A percentile compares a stretch with the other conserved stretches of the same genome.
Evolutionary conservation across 2,113 vertebrate species (phyloP).

Genomic region (Thunnus maccoyii): DNA sequence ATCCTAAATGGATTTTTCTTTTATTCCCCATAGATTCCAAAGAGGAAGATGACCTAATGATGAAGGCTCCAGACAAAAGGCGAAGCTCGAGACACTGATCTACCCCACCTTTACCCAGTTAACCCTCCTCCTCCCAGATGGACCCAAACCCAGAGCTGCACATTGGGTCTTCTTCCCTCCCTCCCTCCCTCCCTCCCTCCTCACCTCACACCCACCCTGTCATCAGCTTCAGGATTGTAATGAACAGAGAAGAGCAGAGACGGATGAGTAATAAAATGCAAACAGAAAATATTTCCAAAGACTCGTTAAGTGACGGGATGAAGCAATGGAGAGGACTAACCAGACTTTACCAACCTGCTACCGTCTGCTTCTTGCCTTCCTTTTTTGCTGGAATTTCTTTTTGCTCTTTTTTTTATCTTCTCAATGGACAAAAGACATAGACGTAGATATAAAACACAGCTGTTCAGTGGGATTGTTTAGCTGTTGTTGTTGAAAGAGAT

Average conservation of each 20-base stretch:
- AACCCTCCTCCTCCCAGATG: neutral
- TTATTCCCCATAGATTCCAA: constrained; percentile 61
- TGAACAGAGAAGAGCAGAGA: constrained; percentile 35
- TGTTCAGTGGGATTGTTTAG: neutral
- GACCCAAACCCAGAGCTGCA: constrained; percentile 66
- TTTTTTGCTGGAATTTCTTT: constrained; percentile 33
- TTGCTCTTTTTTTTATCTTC: neutral
- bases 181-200: neutral
- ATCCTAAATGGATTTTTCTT: neutral
- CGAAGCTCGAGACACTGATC: constrained; percentile 79
- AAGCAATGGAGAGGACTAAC: constrained; percentile 40
- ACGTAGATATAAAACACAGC: constrained; percentile 10
- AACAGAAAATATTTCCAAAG: constrained; percentile 27
- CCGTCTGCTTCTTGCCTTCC: constrained; percentile 29
- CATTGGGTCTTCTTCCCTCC: constrained; percentile 36
- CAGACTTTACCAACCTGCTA: constrained; percentile 40
- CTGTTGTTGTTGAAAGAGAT: neutral
- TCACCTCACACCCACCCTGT: constrained; percentile 54
- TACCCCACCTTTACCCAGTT: neutral
- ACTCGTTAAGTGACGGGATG: constrained; percentile 45
- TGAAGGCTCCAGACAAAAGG: constrained; percentile 80
- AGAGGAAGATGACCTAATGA: constrained; percentile 74
- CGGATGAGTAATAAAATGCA: constrained; percentile 16
- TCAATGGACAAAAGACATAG: constrained; percentile 16
- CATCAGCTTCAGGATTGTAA: constrained; percentile 80